These are phyloP conservation scores for Enteromius thamalakanensis DNA, from an alignment of 2,797 vertebrate genomes.

Conservation along the genomic window DNA sequence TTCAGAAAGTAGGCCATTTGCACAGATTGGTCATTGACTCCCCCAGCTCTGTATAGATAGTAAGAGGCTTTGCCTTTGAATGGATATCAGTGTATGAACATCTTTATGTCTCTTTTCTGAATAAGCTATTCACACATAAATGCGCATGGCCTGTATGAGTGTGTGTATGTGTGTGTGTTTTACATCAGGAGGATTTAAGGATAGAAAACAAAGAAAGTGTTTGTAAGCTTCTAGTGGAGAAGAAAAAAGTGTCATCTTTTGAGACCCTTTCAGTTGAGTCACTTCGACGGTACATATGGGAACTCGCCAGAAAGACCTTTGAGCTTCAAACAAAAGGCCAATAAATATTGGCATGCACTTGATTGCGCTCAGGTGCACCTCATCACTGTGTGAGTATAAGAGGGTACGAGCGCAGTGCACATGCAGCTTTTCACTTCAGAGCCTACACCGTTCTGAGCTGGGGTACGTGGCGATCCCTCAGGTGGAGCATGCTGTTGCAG, in stretches of 20 bases:
- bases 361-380: too few relatives aligned
- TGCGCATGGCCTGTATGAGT: neutral
- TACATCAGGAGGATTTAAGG: conserved; percentile 2
- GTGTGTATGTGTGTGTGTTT: neutral
- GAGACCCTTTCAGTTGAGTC: neutral
- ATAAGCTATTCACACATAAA: neutral
- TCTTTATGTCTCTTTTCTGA: neutral
- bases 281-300: too few relatives aligned
- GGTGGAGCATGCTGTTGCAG: too few relatives aligned
- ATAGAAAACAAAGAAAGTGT: conserved; percentile 1
- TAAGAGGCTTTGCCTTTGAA: conserved; percentile 7
- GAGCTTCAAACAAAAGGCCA: too few relatives aligned
- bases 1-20: conserved; percentile 7
- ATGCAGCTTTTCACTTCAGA: too few relatives aligned
- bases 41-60: neutral
- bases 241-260: neutral
- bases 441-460: too few relatives aligned
- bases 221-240: neutral
- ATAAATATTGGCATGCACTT: too few relatives aligned
- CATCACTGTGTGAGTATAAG: too few relatives aligned
- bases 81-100: neutral
- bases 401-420: too few relatives aligned
- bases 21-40: conserved; percentile 35
- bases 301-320: too few relatives aligned
- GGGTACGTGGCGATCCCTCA: too few relatives aligned